Percentiles rank a stretch among this genome's conserved stretches.
Conservation (phyloP, 2,888 invertebrate genomes). For the Ennomos fuscantarius region DNA sequence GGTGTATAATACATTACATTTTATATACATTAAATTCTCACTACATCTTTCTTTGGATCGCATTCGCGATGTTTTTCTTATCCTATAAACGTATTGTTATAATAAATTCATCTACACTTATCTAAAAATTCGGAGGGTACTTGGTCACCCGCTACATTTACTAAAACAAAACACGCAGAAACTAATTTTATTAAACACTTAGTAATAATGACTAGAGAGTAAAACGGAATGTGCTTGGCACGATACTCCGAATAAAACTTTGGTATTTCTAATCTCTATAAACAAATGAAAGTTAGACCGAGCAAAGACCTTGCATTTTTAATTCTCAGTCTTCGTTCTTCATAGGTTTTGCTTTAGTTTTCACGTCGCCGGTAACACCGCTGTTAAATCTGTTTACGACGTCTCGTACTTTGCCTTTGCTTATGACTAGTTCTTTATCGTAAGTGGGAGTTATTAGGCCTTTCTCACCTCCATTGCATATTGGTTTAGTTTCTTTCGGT, state of each 20-base stretch:
- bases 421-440: constrained; percentile 76
- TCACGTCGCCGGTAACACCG: constrained; percentile 48
- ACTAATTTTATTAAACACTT: constrained; percentile 37
- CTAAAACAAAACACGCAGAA: constrained; percentile 31
- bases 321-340: constrained; percentile 61
- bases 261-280: constrained; percentile 15
- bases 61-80: constrained; percentile 40
- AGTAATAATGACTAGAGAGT: constrained; percentile 51
- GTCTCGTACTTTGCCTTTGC: constrained; percentile 79
- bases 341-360: constrained; percentile 49
- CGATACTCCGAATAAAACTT: constrained; percentile 46
- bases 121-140: constrained; percentile 71
- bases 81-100: constrained; percentile 41
- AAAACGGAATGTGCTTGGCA: constrained; percentile 62
- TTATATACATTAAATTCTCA: constrained; percentile 66
- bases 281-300: constrained; percentile 37
- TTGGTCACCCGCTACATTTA: constrained; percentile 59
- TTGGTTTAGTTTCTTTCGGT: constrained; percentile 44
- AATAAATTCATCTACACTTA: constrained; percentile 57
- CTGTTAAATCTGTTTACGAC: constrained; percentile 79
- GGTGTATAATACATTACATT: constrained; percentile 69
- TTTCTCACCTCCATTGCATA: constrained; percentile 66
- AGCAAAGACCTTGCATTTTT: constrained; percentile 29
- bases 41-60: constrained; percentile 75
- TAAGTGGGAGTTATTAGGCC: constrained; percentile 73